Base-by-base conservation (phyloP, 1,140 invertebrate genomes). In the Muscidifurax raptorellus region DNA sequence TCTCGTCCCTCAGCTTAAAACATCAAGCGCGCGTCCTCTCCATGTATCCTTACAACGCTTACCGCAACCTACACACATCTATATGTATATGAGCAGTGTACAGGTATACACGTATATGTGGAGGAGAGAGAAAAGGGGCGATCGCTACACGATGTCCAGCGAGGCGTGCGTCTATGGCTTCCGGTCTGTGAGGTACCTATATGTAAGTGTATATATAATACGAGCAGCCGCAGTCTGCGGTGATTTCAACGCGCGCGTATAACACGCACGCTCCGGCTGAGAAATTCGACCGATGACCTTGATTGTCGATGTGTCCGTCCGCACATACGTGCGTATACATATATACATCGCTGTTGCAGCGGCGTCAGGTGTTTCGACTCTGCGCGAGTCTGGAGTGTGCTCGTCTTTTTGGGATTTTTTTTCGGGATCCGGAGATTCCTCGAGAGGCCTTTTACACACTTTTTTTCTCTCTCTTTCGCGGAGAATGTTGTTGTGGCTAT, bases 271-370 rank as follows among this genome's bases (percentile, higher is more conserved):
- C 52, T n/a, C 15, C 52, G 0, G 22, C 52, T n/a, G 52, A 59
- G 52, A 59, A 59, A 59, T 59, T 59, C 74, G 74, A 76, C 36
- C 74, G 12, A 76, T 76, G 36, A 76, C 74, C 74, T 74, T 74
- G 71, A 74, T 74, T 36, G 71, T 25, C n/a, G 27, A 25, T 27
- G 22, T 22, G 10, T 22, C 15, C 27, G 27, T 3, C 27, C 66
- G 52, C 22, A 4, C 1, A 4, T n/a, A 59, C n/a, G 52, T 0
- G 52, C 5, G 44, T 47, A 36, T 36, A 36, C n/a, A 18, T 47
- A 15, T 47, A 3, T 47, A 3, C 15, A 13, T 47, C 44, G 44
- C 12, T 13, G 12, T 3, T 18, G 44, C 44, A 47, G 44, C 52
- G 2, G 18, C 18, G 22, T 59, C 36, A 40, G 36, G 36, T 40